Evolutionary conservation across 2,888 invertebrate species (phyloP), one percentile per base, ranked within the genome.

Genomic region (Vanessa cardui): DNA sequence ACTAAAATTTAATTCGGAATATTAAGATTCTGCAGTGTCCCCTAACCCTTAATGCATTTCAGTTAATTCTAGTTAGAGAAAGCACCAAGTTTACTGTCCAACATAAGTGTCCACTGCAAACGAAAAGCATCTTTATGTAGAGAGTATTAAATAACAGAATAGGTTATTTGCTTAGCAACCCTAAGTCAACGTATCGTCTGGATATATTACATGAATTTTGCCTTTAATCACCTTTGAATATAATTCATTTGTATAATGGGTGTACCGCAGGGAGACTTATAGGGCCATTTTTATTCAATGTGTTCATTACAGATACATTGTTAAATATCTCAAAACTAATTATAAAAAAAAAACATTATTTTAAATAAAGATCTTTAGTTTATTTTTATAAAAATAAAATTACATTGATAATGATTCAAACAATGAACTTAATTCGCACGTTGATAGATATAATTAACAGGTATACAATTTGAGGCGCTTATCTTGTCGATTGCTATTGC

Each of bases 381-480:
- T 39, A 12, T 33, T 33, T 9, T 12, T 8, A 47, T 16, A 18
- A 47, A 47, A 18, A 47, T 7, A 8, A 47, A 26, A 39, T 39
- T 18, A 15, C 8, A 4, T 39, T n/a, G 39, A 12, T 31, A 33
- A 39, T 39, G 12, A 56, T 18, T 39, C 8, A 61, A 64, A 70
- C 69, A 71, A 69, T 59, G 45, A 26, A 47, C 45, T 18, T n/a
- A 49, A 56, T 71, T 72, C 69, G 60, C 71, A 72, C 69, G 64
- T 54, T 56, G 62, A 65, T 64, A 67, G 21, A 21, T 26, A 52
- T 69, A 67, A 66, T 65, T 70, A 58, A 33, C 46, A 46, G 18
- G 31, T 49, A 59, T 58, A 64, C 64, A 67, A 62, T 64, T 63
- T 60, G 46, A 66, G 46, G 64, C 69, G 64, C 6, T 69, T 71